A percentile compares a stretch with the other conserved stretches of the same genome.
Conservation (phyloP, 2,888 invertebrate species). For the Myopa testacea region DNA sequence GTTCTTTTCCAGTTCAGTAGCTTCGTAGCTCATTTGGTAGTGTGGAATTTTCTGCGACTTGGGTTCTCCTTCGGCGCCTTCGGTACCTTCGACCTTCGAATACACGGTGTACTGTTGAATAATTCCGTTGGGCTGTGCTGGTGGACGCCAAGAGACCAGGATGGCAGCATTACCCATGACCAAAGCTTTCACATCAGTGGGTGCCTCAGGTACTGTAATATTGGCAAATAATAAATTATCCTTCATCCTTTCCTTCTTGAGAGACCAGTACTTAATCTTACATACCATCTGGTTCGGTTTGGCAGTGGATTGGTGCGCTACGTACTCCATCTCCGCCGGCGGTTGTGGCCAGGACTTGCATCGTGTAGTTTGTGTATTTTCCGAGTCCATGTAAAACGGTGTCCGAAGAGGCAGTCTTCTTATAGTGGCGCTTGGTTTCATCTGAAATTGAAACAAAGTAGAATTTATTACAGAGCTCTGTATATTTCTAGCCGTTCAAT, state of each 20-base stretch:
- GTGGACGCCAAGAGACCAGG: conserved; percentile 93
- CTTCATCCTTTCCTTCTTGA: background rate
- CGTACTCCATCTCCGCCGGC: conserved; percentile 95
- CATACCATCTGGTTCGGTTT: conserved; percentile 94
- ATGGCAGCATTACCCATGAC: conserved; percentile 93
- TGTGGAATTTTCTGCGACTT: conserved; percentile 83
- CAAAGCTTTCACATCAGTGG: conserved; percentile 91
- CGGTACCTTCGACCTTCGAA: conserved; percentile 79
- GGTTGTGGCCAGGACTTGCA: conserved; percentile 95
- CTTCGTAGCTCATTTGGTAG: conserved; percentile 88
- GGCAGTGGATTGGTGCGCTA: conserved; percentile 81
- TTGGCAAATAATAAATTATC: background rate
- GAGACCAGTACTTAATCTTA: background rate
- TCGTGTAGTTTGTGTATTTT: conserved; percentile 96
- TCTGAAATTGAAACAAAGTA: conserved; percentile 69
- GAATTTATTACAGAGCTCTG: no score
- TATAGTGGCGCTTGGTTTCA: conserved; percentile 90
- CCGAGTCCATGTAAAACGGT: conserved; percentile 93
- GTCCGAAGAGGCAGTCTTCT: conserved; percentile 91
- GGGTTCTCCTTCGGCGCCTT: conserved; percentile 73
- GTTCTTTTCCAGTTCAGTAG: conserved; percentile 83
- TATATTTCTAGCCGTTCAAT: no score
- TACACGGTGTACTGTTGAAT: conserved; percentile 94
- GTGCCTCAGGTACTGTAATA: conserved; percentile 87
- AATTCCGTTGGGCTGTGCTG: conserved; percentile 91